Evolutionary conservation across 2,113 vertebrate species (phyloP).

Genomic region (Ceyx melanurus): DNA sequence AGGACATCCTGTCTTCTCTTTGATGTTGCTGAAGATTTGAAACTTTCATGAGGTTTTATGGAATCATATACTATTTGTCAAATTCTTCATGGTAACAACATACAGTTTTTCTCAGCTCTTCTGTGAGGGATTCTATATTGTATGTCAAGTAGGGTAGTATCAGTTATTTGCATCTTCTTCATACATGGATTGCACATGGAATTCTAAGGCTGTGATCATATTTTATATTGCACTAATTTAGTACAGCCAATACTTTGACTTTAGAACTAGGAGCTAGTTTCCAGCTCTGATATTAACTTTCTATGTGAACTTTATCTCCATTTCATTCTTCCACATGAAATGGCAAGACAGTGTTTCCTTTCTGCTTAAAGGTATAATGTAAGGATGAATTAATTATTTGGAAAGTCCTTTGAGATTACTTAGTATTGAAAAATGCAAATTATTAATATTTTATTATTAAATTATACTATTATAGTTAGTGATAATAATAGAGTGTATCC

Average conservation of each 20-base stretch:
- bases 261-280: not conserved
- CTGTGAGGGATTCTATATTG: not conserved
- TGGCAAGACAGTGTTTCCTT: not conserved
- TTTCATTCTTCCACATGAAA: not conserved
- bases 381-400: not conserved
- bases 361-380: not conserved
- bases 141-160: not conserved
- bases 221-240: not conserved
- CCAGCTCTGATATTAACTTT: not conserved
- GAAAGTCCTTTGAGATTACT: not conserved
- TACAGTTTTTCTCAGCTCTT: not conserved
- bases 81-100: not conserved
- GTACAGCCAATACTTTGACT: fast-evolving
- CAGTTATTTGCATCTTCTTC: not conserved
- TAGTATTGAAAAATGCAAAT: not conserved
- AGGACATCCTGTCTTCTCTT: not conserved
- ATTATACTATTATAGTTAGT: not conserved
- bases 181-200: not conserved
- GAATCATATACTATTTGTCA: not conserved
- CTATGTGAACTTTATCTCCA: not conserved
- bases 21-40: not conserved
- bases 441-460: not conserved
- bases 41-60: not conserved
- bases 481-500: not conserved
- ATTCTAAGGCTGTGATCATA: not conserved